Evolutionary conservation across 2,888 invertebrate genomes (phyloP), one percentile per base, ranked within the genome.

Genomic region (Lasius fuliginosus): DNA sequence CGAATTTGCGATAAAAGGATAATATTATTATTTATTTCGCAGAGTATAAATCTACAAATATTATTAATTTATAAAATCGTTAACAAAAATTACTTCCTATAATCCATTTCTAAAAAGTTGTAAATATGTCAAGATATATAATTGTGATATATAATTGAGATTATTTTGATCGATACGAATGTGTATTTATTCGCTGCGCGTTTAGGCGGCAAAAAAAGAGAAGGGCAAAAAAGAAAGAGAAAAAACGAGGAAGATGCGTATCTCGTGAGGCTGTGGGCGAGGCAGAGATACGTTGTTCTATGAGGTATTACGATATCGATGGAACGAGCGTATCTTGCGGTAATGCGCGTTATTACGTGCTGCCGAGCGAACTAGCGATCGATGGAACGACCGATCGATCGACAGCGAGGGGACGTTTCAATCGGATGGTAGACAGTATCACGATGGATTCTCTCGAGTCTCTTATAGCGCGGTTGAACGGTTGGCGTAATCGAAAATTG

Each of bases 261-360:
- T 90, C 90, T 83, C 64, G 18, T 71, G 77, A 84, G 65, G 85
- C 77, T 88, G 73, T 83, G 77, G 86, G 85, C 88, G 84, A 64
- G 65, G 82, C 4, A 49, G 85, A 86, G 85, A 90, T 85, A 68
- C 82, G 85, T 90, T 87, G 84, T 77, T 81, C 86, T 77, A 77
- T 65, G 84, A 85, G 90, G 85, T 89, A 88, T 89, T 89, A 88
- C 86, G 86, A 89, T 90, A 86, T 87, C 88, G 86, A 85, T 87
- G 83, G 84, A 87, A 91, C 86, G 71, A 85, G 86, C 87, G 91
- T 82, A 89, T 90, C 89, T 89, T 68, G 88, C 89, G 87, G 90
- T 92, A 91, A 92, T 91, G 86, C 86, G 88, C 90, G 91, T 92
- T 91, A 91, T 91, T 91, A 91, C 87, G 83, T 87, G 90, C 88